Percentiles rank a stretch among this genome's conserved stretches.
Conservation (phyloP, 37 sponge, comb jelly and placozoan genomes). For the Geodia barretti region DNA sequence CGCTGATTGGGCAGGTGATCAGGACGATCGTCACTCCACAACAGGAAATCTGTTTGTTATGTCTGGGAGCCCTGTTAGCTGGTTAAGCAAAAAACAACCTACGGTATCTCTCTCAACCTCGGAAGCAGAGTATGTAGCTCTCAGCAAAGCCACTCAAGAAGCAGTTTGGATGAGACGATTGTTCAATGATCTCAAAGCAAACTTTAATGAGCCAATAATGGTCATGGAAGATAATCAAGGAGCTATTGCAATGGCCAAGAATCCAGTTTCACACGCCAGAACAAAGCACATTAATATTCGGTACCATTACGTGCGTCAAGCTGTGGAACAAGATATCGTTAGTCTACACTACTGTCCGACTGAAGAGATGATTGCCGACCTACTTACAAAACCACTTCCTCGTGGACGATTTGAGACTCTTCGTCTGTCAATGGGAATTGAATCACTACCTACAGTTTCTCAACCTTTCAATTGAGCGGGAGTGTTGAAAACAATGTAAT, state of each 20-base stretch:
- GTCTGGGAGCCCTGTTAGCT: constrained; percentile 8
- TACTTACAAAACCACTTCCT: constrained; percentile 23
- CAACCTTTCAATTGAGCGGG: no score
- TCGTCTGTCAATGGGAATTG: not conserved
- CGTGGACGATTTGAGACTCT: not conserved
- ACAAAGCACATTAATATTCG: constrained; percentile 32
- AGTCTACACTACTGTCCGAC: constrained; percentile 39
- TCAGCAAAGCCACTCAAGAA: no score
- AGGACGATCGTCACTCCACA: constrained; percentile 41
- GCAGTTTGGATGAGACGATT: constrained; percentile 20
- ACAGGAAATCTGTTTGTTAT: constrained; percentile 23
- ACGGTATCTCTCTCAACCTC: constrained; percentile 15
- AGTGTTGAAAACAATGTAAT: no score
- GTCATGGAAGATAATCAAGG: constrained; percentile 50
- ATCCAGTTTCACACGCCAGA: constrained; percentile 28
- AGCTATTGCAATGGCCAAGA: constrained; percentile 51
- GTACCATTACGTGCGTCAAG: constrained; percentile 24
- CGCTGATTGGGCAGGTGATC: constrained; percentile 58
- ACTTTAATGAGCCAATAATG: not conserved
- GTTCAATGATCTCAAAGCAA: constrained; percentile 12
- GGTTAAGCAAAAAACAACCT: constrained; percentile 25
- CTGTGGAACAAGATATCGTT: constrained; percentile 1
- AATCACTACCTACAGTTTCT: no score
- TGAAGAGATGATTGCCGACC: constrained; percentile 42
- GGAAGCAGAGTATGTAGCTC: no score